These are phyloP conservation scores for Harlomillsia oculata DNA, from an alignment of 1,140 invertebrate genomes.

Conservation along the genomic window DNA sequence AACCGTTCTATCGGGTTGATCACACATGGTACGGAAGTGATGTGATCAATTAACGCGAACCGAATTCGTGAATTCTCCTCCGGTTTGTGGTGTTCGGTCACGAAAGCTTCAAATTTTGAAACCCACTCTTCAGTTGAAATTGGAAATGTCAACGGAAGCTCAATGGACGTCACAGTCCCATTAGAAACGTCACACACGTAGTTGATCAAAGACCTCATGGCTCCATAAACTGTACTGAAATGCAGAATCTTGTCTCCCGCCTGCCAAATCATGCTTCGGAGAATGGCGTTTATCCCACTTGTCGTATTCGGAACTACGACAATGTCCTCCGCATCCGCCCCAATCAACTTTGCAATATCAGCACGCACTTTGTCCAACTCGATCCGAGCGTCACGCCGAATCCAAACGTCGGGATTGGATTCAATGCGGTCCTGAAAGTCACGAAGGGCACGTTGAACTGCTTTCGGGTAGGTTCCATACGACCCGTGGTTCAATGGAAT, in stretches of 20 bases:
- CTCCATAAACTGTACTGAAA: conserved; percentile 17
- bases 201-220: conserved; percentile 18
- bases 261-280: conserved; percentile 16
- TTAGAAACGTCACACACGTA: conserved; percentile 8
- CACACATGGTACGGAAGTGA: conserved; percentile 20
- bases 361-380: conserved; percentile 12
- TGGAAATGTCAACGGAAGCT: conserved; percentile 18
- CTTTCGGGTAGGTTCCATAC: conserved; percentile 25
- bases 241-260: conserved; percentile 15
- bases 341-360: conserved; percentile 7
- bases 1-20: conserved; percentile 19
- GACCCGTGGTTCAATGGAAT: too few species aligned
- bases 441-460: conserved; percentile 9
- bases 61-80: neutral
- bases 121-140: conserved; percentile 20
- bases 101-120: conserved; percentile 10
- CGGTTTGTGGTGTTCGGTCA: neutral
- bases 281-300: conserved; percentile 25
- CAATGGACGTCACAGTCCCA: conserved; percentile 7
- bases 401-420: conserved; percentile 19
- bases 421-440: conserved; percentile 15
- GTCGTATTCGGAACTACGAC: conserved; percentile 30
- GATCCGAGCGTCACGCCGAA: conserved; percentile 8
- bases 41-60: conserved; percentile 23
- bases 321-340: conserved; percentile 14